Evolutionary conservation across 2,888 invertebrate genomes (phyloP).

Genomic region (Pseudeuparius sepicola): DNA sequence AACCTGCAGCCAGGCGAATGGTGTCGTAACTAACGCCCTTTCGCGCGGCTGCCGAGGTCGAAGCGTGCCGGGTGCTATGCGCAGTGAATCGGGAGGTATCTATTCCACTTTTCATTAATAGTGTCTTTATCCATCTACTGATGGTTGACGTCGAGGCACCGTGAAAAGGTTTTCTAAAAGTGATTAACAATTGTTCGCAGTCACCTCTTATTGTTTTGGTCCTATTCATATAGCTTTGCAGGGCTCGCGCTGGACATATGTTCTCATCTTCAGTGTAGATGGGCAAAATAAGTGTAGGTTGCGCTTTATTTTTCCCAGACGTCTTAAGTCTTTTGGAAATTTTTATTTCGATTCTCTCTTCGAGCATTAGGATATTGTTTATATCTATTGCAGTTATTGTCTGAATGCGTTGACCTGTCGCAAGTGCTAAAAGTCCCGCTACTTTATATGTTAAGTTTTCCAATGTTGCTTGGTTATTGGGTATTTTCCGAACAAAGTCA

Average conservation of each 20-base stretch:
- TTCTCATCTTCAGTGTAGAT: too few relatives aligned
- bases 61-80: slow-evolving; percentile 24
- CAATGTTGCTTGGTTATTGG: too few relatives aligned
- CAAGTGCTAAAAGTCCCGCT: slow-evolving; percentile 11
- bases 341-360: slow-evolving; percentile 3
- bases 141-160: slow-evolving; percentile 9
- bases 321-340: slow-evolving; percentile 12
- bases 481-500: too few relatives aligned
- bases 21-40: slow-evolving; percentile 21
- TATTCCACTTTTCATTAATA: slow-evolving; percentile 20
- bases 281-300: too few relatives aligned
- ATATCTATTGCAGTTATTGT: slow-evolving; percentile 13
- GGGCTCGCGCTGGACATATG: slow-evolving; percentile 4
- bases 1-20: slow-evolving; percentile 24
- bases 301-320: neutral
- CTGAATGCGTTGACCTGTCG: slow-evolving; percentile 16
- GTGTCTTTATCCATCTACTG: slow-evolving; percentile 14
- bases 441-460: slow-evolving; percentile 11
- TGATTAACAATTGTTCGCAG: too few relatives aligned
- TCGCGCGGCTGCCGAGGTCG: slow-evolving; percentile 23
- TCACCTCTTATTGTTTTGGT: slow-evolving; percentile 1
- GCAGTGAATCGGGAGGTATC: slow-evolving; percentile 23
- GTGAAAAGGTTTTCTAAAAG: slow-evolving; percentile 15
- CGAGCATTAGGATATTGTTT: neutral
- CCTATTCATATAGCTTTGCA: neutral